Evolutionary conservation across 2,113 vertebrate species (phyloP).

Genomic region (Oostethus manadensis): DNA sequence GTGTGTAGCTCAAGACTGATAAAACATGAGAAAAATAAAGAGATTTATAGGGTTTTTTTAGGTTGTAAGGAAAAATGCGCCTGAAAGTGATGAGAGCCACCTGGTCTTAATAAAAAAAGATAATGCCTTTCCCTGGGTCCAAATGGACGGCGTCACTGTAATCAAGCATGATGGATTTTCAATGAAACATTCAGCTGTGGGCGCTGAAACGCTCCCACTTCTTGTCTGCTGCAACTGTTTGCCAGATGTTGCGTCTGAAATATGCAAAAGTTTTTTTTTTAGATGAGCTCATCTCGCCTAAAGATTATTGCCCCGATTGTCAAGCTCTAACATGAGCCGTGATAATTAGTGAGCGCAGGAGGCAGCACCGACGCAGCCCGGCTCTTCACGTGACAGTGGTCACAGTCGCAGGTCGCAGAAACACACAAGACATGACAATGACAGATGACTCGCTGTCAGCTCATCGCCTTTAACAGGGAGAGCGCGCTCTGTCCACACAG

Average conservation of each 20-base stretch:
- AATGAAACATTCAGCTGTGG: too few species aligned
- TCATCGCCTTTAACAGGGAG: constrained; percentile 46
- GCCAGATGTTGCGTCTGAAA: constrained; percentile 8
- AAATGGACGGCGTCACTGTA: too few species aligned
- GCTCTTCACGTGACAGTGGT: too few species aligned
- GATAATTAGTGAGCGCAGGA: constrained; percentile 3
- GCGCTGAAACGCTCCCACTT: too few species aligned
- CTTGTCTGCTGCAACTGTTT: constrained; percentile 6
- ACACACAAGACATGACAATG: constrained; percentile 45
- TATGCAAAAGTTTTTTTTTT: background rate
- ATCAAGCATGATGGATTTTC: too few species aligned
- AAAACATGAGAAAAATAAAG: constrained; percentile 6
- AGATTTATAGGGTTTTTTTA: too few species aligned
- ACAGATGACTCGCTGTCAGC: constrained; percentile 52
- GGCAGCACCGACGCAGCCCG: too few species aligned
- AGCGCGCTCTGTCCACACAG: constrained; percentile 12
- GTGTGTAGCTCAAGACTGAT: constrained; percentile 36
- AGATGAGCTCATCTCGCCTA: background rate
- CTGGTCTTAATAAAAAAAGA: background rate
- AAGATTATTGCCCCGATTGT: background rate
- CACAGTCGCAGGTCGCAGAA: background rate
- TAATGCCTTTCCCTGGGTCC: background rate
- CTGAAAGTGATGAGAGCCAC: background rate
- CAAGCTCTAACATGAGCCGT: background rate
- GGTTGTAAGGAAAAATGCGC: background rate